phyloP scores from a whole-genome alignment of 2,888 invertebrate genomes.

The Trissonchulus sp. region DNA sequence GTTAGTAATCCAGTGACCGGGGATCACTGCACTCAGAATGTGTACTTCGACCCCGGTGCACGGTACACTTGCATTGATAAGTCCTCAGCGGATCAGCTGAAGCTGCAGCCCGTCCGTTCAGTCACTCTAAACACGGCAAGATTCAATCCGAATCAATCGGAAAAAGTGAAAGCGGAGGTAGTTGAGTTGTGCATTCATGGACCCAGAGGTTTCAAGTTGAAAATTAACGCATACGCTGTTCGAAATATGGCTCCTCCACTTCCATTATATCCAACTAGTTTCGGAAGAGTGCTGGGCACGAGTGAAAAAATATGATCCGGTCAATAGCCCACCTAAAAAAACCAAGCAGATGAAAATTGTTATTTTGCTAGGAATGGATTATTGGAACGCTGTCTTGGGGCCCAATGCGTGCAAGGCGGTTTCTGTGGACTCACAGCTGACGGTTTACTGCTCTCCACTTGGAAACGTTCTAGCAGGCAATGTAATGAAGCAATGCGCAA shows the following conservation, averaged over 20 bases:
- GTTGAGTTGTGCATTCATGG: background rate
- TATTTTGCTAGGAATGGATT: background rate
- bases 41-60: background rate
- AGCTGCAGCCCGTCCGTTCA: background rate
- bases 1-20: too few relatives aligned
- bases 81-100: background rate
- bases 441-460: background rate
- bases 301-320: too few relatives aligned
- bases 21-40: too few relatives aligned
- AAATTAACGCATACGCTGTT: constrained; percentile 1
- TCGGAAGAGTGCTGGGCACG: too few relatives aligned
- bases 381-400: background rate
- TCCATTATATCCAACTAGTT: background rate
- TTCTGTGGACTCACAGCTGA: background rate
- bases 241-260: background rate
- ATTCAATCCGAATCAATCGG: background rate
- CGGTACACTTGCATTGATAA: background rate
- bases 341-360: too few relatives aligned
- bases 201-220: background rate
- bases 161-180: background rate
- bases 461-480: background rate
- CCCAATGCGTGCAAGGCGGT: background rate
- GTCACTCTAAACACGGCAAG: background rate
- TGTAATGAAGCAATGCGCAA: too few relatives aligned
- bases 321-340: too few relatives aligned